These are phyloP conservation scores for Acanthaster planci DNA, from an alignment of 35 echinoderm and acorn worm genomes.

Conservation along the genomic window DNA sequence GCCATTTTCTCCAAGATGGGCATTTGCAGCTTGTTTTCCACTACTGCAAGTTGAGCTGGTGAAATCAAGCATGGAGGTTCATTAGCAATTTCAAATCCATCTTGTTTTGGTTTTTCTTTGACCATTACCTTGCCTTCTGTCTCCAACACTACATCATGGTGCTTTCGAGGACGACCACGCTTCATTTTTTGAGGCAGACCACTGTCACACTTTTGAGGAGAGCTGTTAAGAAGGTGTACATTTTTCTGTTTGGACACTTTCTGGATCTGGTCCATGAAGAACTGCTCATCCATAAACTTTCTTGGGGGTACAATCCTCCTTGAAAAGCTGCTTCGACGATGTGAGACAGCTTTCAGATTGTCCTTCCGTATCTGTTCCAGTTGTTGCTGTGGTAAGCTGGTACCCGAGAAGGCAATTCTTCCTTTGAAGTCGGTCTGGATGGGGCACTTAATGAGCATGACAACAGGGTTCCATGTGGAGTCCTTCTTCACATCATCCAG, in stretches of 20 bases:
- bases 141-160: not conserved
- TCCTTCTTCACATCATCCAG: not conserved
- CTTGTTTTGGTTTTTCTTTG: not conserved
- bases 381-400: not conserved
- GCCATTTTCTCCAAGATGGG: not conserved
- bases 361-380: conserved; percentile 6
- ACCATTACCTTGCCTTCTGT: not conserved
- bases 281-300: conserved; percentile 6
- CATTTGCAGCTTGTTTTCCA: not conserved
- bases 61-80: conserved; percentile 10
- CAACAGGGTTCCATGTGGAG: conserved; percentile 14
- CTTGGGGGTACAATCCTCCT: conserved; percentile 10
- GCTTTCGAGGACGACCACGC: not conserved
- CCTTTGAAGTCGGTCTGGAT: conserved; percentile 1
- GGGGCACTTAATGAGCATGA: conserved; percentile 23
- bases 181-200: not conserved
- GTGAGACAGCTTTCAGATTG: not conserved
- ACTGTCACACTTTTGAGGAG: too few species aligned
- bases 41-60: not conserved
- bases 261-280: not conserved
- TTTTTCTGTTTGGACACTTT: not conserved
- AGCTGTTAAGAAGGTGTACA: not conserved
- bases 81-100: not conserved
- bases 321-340: not conserved
- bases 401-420: not conserved